Evolutionary conservation across 2,888 invertebrate genomes (phyloP).

Genomic region (Anorthoa munda): DNA sequence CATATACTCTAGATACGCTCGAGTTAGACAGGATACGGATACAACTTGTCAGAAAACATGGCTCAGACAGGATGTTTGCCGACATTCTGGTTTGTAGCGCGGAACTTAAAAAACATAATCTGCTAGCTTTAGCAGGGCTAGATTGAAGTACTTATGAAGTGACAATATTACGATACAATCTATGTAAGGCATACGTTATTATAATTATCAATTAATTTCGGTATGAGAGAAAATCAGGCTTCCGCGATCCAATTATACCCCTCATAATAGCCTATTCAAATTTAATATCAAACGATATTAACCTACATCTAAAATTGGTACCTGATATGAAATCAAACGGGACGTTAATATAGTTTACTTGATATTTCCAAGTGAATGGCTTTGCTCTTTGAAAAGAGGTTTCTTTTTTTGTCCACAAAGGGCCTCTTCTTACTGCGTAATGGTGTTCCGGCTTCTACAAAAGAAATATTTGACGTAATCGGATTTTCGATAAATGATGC

Average conservation of each 20-base stretch:
- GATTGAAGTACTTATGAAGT: background rate
- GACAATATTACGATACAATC: background rate
- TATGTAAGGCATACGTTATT: slow-evolving; percentile 12
- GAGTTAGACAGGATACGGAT: slow-evolving; percentile 40
- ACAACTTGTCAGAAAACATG: slow-evolving; percentile 38
- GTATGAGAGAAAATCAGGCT: slow-evolving; percentile 20
- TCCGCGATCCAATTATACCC: slow-evolving; percentile 17
- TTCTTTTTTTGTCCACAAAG: slow-evolving; percentile 44
- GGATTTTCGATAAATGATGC: slow-evolving; percentile 37
- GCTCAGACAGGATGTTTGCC: slow-evolving; percentile 35
- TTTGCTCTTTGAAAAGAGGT: slow-evolving; percentile 27
- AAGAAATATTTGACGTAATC: slow-evolving; percentile 42
- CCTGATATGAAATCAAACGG: slow-evolving; percentile 11
- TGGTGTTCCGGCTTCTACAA: slow-evolving; percentile 38
- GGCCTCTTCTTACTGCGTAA: slow-evolving; percentile 28
- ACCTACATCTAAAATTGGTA: slow-evolving; percentile 18
- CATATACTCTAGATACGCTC: slow-evolving; percentile 11
- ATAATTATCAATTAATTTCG: slow-evolving; percentile 33
- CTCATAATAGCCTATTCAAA: slow-evolving; percentile 27
- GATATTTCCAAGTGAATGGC: slow-evolving; percentile 33
- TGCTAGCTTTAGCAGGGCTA: background rate
- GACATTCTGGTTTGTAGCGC: slow-evolving; percentile 8
- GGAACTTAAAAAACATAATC: slow-evolving; percentile 18
- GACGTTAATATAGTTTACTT: slow-evolving; percentile 2
- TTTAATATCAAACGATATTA: slow-evolving; percentile 28